phyloP scores from a whole-genome alignment of 2,888 invertebrate species.

The Pseudococcus viburni region DNA sequence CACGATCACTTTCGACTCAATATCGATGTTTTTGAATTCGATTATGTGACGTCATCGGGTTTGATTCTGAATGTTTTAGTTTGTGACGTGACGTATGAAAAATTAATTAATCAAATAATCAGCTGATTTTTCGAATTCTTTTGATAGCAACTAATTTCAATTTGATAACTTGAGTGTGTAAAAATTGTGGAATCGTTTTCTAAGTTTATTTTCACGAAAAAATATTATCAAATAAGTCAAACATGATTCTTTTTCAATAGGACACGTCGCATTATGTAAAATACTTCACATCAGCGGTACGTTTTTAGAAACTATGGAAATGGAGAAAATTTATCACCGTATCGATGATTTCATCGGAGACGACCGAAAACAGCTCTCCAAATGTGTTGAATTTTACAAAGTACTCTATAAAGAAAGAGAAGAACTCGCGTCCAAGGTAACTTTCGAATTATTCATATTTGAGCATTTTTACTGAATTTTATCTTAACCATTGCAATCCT shows the following conservation, averaged over 20 bases:
- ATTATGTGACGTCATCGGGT: too few relatives aligned
- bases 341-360: slow-evolving; percentile 61
- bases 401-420: slow-evolving; percentile 39
- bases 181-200: too few relatives aligned
- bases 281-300: background rate
- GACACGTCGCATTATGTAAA: background rate
- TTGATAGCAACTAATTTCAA: too few relatives aligned
- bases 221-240: too few relatives aligned
- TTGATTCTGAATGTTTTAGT: background rate
- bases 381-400: slow-evolving; percentile 50
- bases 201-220: too few relatives aligned
- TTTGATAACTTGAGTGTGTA: too few relatives aligned
- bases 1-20: too few relatives aligned
- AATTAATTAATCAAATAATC: too few relatives aligned
- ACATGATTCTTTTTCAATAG: too few relatives aligned
- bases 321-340: slow-evolving; percentile 56
- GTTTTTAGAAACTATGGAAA: background rate
- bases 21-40: too few relatives aligned
- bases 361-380: slow-evolving; percentile 36
- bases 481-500: background rate
- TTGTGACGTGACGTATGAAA: background rate
- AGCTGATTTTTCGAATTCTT: too few relatives aligned
- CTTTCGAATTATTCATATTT: background rate
- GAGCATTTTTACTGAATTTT: background rate
- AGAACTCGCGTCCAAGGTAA: slow-evolving; percentile 60